These are phyloP conservation scores for Magallana nippona DNA, from an alignment of 2,888 invertebrate species.

Conservation along the genomic window DNA sequence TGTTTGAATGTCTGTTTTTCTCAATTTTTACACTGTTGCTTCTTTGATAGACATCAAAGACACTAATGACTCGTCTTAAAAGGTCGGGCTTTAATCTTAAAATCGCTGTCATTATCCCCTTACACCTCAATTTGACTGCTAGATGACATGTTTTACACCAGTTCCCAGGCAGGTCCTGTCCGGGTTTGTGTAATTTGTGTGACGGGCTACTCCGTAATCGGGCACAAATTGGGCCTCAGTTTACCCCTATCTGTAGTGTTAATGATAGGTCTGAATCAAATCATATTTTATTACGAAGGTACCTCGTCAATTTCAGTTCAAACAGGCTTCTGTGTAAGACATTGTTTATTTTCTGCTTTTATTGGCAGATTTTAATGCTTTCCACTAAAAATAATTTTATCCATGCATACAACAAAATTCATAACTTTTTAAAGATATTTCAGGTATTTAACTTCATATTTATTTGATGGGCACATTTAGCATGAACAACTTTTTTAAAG, in stretches of 20 bases:
- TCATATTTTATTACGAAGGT: not conserved
- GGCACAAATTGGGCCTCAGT: conserved; percentile 2
- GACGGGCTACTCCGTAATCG: conserved; percentile 4
- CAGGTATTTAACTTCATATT: not conserved
- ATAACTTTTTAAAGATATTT: too few species aligned
- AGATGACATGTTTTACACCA: conserved; percentile 29
- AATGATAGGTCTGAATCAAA: conserved; percentile 7
- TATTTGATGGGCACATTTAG: not conserved
- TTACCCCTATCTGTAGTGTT: not conserved
- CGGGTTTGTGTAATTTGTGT: conserved; percentile 9
- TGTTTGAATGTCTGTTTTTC: conserved; percentile 18
- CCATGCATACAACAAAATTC: too few species aligned
- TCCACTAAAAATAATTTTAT: too few species aligned
- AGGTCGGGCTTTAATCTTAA: conserved; percentile 13
- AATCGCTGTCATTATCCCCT: conserved; percentile 29
- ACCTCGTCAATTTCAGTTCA: not conserved
- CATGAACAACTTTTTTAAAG: not conserved
- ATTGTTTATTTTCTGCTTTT: not conserved
- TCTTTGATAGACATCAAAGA: conserved; percentile 22
- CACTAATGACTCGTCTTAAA: conserved; percentile 18
- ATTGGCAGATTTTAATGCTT: too few species aligned
- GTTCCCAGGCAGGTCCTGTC: conserved; percentile 13
- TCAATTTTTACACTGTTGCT: conserved; percentile 15
- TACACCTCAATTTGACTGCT: not conserved
- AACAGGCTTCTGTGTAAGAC: not conserved